These are phyloP conservation scores for Danio tinwini DNA, from an alignment of 2,797 vertebrate species.

Conservation along the genomic window DNA sequence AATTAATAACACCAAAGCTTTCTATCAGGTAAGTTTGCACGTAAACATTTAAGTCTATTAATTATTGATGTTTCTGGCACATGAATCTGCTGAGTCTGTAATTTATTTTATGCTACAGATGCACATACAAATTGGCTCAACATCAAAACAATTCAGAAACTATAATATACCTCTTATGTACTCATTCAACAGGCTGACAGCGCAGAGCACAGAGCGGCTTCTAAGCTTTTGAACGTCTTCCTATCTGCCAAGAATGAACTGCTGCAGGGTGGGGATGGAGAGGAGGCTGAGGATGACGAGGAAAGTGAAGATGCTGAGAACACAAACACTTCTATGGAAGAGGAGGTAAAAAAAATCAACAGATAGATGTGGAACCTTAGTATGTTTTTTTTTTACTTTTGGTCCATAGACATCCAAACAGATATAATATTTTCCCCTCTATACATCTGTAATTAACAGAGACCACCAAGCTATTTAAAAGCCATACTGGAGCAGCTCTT, in stretches of 20 bases:
- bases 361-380: background rate
- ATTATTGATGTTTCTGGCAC: background rate
- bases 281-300: conserved; percentile 89
- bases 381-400: background rate
- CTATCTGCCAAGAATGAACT: conserved; percentile 93
- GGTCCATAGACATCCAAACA: background rate
- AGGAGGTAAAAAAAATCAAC: conserved; percentile 72
- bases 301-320: conserved; percentile 89
- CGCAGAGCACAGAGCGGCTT: conserved; percentile 92
- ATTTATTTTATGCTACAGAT: background rate
- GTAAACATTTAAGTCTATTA: background rate
- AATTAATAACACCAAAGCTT: conserved; percentile 96
- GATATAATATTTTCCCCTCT: background rate
- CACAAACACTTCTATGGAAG: conserved; percentile 86
- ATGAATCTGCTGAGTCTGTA: background rate
- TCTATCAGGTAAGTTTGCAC: conserved; percentile 86
- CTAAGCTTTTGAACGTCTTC: conserved; percentile 92
- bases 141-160: background rate
- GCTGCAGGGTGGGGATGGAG: conserved; percentile 90
- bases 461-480: conserved; percentile 88
- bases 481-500: conserved; percentile 95
- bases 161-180: background rate
- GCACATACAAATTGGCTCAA: background rate
- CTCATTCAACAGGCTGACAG: conserved; percentile 81
- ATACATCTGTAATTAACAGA: conserved; percentile 69